These are phyloP conservation scores for Bimastos eiseni DNA, from an alignment of 2,888 invertebrate species.

Conservation along the genomic window DNA sequence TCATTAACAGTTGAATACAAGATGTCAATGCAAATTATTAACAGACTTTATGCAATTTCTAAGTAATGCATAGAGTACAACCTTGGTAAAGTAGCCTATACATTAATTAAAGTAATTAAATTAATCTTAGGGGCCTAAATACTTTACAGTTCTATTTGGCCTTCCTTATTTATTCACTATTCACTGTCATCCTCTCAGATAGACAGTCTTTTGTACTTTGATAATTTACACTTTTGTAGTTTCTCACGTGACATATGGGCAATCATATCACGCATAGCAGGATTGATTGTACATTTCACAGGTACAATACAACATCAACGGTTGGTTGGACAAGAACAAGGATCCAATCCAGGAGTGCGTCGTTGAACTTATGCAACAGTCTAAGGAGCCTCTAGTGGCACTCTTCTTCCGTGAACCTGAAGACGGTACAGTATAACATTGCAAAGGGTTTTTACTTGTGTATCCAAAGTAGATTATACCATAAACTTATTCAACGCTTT, in stretches of 20 bases:
- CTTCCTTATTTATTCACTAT: neutral
- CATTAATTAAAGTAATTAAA: neutral
- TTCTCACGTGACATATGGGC: neutral
- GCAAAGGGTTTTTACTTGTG: no score
- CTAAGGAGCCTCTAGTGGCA: constrained; percentile 57
- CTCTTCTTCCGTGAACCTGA: constrained; percentile 51
- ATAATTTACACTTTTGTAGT: neutral
- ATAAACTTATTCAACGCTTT: no score
- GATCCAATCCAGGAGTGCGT: constrained; percentile 99
- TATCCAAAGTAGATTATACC: no score
- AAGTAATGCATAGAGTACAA: no score
- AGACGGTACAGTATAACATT: constrained; percentile 34
- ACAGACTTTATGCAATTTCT: no score
- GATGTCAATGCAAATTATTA: neutral
- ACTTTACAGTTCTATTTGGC: neutral
- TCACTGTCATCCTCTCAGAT: neutral
- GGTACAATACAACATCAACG: constrained; percentile 97
- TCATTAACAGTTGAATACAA: neutral
- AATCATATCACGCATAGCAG: neutral
- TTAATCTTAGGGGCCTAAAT: neutral
- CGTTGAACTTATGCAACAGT: constrained; percentile 93
- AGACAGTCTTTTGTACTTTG: neutral
- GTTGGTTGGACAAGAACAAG: constrained; percentile 99
- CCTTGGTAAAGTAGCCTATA: no score
- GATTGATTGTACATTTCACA: constrained; percentile 57